Conservation (phyloP, 2,113 vertebrate genomes). For the Actinemys pallida region DNA sequence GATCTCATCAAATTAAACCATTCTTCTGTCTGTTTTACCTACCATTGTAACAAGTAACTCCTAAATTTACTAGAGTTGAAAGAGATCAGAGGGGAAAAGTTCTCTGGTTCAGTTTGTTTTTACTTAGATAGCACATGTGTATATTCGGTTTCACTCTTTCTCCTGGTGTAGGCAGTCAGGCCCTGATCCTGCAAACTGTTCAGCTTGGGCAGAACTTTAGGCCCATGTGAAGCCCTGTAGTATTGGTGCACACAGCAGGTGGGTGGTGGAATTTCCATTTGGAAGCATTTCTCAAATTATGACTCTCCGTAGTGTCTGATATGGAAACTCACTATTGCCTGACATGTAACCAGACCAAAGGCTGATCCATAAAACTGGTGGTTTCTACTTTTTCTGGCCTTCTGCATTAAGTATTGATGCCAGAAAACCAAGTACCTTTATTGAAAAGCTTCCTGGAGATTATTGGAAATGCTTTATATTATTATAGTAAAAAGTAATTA, state of each 20-base stretch:
- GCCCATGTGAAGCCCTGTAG: no score
- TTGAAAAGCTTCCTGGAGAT: not conserved
- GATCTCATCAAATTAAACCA: not conserved
- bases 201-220: no score
- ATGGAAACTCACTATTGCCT: not conserved
- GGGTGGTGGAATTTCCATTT: fast-evolving
- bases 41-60: not conserved
- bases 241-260: not conserved
- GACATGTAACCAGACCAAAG: not conserved
- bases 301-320: not conserved
- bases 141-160: not conserved
- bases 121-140: not conserved
- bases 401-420: not conserved
- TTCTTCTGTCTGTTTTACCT: not conserved
- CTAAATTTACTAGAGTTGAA: not conserved
- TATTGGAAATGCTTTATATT: not conserved
- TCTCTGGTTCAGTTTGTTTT: not conserved
- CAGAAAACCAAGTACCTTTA: not conserved
- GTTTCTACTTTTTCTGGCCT: not conserved
- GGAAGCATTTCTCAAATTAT: not conserved
- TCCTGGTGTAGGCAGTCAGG: not conserved
- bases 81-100: not conserved
- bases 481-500: not conserved
- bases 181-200: not conserved
- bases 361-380: not conserved